Conservation (phyloP, 2,888 invertebrate genomes). For the Dinocampus coccinellae region DNA sequence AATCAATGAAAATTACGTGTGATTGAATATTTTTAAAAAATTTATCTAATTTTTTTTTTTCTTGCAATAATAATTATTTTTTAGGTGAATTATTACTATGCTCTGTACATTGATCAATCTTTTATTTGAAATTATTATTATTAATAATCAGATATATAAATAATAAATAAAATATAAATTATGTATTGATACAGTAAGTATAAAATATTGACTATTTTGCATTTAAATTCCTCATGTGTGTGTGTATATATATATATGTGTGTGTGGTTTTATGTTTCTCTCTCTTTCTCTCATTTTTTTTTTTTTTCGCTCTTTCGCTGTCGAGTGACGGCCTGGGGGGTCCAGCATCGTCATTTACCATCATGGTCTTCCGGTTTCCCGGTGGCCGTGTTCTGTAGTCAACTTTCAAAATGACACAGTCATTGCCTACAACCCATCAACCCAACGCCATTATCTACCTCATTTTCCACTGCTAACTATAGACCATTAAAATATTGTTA, state of each 20-base stretch:
- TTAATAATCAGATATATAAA: background rate
- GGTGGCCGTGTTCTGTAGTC: conserved; percentile 37
- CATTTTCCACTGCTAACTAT: conserved; percentile 10
- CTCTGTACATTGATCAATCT: background rate
- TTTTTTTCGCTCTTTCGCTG: background rate
- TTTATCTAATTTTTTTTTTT: background rate
- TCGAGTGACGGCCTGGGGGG: conserved; percentile 38
- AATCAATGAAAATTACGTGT: too few species aligned
- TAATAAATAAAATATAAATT: background rate
- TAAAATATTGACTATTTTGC: background rate
- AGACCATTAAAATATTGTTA: background rate
- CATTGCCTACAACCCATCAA: conserved; percentile 32
- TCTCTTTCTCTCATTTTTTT: background rate
- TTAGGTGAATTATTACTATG: background rate
- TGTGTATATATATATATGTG: too few species aligned
- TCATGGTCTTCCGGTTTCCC: conserved; percentile 43
- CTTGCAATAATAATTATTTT: background rate
- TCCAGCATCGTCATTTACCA: conserved; percentile 37
- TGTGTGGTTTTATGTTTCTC: too few species aligned
- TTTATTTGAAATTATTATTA: background rate
- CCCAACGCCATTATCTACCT: conserved; percentile 23
- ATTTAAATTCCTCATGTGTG: background rate
- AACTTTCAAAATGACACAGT: conserved; percentile 41
- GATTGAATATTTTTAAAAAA: background rate
- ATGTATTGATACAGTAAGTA: background rate